Conservation (phyloP, 2,113 vertebrate genomes). For the Taxidea taxus region DNA sequence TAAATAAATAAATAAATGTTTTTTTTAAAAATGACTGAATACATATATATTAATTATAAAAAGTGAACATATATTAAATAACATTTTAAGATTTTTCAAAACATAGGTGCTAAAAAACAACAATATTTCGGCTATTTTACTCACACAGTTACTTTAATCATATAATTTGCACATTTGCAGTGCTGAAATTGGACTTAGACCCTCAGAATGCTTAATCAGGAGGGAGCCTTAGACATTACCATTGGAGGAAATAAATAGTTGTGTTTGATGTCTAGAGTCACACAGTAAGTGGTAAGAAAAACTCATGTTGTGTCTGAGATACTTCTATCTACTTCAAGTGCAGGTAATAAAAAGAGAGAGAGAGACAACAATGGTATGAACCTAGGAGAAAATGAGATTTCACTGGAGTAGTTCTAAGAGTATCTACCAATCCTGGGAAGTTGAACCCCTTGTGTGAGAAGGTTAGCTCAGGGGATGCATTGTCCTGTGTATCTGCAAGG, state of each 20-base stretch:
- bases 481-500: background rate
- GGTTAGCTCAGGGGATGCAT: background rate
- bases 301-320: background rate
- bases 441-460: background rate
- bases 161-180: background rate
- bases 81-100: slow-evolving; percentile 12
- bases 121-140: background rate
- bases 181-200: background rate
- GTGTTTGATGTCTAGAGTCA: background rate
- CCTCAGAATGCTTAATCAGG: background rate
- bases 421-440: background rate
- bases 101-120: background rate
- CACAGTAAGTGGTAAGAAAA: background rate
- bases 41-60: background rate
- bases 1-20: background rate
- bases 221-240: background rate
- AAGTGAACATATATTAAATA: background rate
- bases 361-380: background rate
- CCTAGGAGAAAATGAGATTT: background rate
- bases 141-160: background rate
- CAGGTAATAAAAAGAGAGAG: background rate
- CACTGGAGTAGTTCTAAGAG: background rate
- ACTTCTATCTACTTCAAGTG: background rate
- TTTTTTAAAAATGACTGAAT: background rate
- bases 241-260: background rate